Percentiles rank a stretch among this genome's conserved stretches.
Evolutionary conservation across 2,888 invertebrate genomes (phyloP).

Genomic region (Mamestra brassicae): DNA sequence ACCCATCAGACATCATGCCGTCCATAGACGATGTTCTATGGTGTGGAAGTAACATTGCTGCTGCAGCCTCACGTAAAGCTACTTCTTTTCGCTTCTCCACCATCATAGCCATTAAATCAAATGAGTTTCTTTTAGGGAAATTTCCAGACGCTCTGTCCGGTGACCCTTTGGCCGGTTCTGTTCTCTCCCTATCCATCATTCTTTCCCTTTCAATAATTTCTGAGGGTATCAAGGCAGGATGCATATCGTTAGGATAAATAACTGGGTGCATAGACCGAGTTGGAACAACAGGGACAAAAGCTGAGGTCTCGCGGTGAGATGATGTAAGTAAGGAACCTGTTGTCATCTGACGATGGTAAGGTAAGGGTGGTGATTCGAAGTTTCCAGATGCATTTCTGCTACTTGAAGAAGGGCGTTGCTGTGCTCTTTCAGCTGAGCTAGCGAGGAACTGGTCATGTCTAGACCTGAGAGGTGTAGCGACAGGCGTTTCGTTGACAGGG

Average conservation of each 20-base stretch:
- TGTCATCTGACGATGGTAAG: constrained; percentile 93
- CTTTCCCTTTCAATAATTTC: constrained; percentile 91
- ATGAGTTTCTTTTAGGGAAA: constrained; percentile 90
- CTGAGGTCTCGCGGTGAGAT: constrained; percentile 95
- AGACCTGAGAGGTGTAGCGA: constrained; percentile 86
- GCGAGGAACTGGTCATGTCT: constrained; percentile 92
- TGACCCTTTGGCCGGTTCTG: constrained; percentile 88
- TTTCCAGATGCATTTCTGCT: constrained; percentile 89
- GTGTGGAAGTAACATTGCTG: constrained; percentile 93
- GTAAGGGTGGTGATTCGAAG: constrained; percentile 92
- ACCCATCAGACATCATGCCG: constrained; percentile 90
- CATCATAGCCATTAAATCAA: constrained; percentile 97
- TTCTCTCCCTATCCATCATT: constrained; percentile 86
- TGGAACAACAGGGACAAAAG: constrained; percentile 97
- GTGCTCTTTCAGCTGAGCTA: constrained; percentile 88
- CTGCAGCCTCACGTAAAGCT: constrained; percentile 94
- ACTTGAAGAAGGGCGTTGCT: constrained; percentile 87
- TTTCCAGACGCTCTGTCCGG: constrained; percentile 85
- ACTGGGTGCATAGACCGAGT: constrained; percentile 94
- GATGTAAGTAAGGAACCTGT: constrained; percentile 86
- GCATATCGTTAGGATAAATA: constrained; percentile 93
- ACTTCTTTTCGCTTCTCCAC: constrained; percentile 96
- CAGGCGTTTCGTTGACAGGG: constrained; percentile 87
- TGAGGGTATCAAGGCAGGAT: constrained; percentile 92
- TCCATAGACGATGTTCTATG: constrained; percentile 88